Evolutionary conservation across 2,113 vertebrate genomes (phyloP), one percentile per base, ranked within the genome.

Genomic region (Crotalus tigris): DNA sequence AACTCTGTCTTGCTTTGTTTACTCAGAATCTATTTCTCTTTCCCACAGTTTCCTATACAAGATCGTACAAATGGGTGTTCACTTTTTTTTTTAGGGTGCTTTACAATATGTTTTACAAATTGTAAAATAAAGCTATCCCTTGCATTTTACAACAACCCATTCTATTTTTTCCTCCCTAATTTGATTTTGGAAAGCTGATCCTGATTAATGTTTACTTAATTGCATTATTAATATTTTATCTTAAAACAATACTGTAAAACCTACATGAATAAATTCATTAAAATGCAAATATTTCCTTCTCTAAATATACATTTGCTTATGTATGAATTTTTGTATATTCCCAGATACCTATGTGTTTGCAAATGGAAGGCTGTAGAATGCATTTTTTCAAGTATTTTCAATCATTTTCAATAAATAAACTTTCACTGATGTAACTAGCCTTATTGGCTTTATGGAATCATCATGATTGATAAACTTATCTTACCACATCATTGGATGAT

Each of bases 401-500:
- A 81, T 81, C 59, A 94, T 95, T 91, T 96, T 95, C 58, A 94
- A 95, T 95, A 91, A 96, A 90, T 24, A 29, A 53, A 93, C 93
- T 54, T 94, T 96, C 92, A 95, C 93, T 94, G 94, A 96, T 94
- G 90, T 91, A 90, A 92, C 21, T 88, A 95, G 93, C 51, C 24
- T 92, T 94, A 87, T 95, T 93, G 95, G 92, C 92, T 98, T 96
- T 96, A 90, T 95, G 89, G 94, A 97, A 92, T 92, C 93, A 0
- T 61, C 91, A 39, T 81, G 89, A 96, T 96, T 59, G 81, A 95
- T 96, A 85, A 96, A 90, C 95, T 95, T 96, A 95, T 97, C 94
- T 95, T 90, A 96, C 96, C 96, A 96, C 75, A 94, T 94, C 97
- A 91, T 93, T 96, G 94, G 94, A 90, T 2, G 51, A 93, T 96